A percentile compares a stretch with the other conserved stretches of the same genome.
phyloP scores from a whole-genome alignment of 1,140 invertebrate species.

The Drosophila oshimai region DNA sequence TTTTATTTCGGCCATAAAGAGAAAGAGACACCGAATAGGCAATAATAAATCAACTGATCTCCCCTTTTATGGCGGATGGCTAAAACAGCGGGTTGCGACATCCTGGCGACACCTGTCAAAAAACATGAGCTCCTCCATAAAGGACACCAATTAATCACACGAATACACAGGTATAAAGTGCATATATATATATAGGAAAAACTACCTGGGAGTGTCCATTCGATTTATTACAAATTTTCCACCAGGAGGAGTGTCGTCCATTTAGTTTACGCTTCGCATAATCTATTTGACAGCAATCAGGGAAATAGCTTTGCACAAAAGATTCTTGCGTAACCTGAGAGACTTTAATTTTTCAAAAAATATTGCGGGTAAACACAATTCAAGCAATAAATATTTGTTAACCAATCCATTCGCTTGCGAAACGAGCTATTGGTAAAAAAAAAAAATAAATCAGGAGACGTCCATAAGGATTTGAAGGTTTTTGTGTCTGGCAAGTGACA shows the following conservation, averaged over 20 bases:
- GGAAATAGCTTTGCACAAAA: neutral
- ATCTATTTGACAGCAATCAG: slow-evolving; percentile 20
- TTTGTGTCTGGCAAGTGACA: slow-evolving; percentile 25
- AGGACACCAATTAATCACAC: slow-evolving; percentile 38
- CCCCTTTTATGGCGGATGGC: neutral
- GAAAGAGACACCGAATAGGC: neutral
- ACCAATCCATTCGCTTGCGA: neutral
- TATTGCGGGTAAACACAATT: neutral
- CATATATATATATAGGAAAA: neutral
- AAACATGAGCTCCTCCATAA: neutral
- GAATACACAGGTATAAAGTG: too few relatives aligned
- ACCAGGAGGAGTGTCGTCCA: slow-evolving; percentile 12
- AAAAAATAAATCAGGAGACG: slow-evolving; percentile 1
- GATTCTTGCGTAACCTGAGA: neutral
- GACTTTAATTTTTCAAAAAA: neutral
- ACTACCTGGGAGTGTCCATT: neutral
- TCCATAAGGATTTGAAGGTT: slow-evolving; percentile 13
- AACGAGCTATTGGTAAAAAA: neutral
- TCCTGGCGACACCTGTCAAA: slow-evolving; percentile 41
- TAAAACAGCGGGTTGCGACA: slow-evolving; percentile 29
- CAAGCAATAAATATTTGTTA: slow-evolving; percentile 7
- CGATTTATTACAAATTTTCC: neutral
- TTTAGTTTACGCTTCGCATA: slow-evolving; percentile 5
- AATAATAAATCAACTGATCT: slow-evolving; percentile 17
- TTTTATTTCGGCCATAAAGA: slow-evolving; percentile 8